Base-by-base conservation (phyloP, 2,888 invertebrate genomes). In the Octonoba sinensis region DNA sequence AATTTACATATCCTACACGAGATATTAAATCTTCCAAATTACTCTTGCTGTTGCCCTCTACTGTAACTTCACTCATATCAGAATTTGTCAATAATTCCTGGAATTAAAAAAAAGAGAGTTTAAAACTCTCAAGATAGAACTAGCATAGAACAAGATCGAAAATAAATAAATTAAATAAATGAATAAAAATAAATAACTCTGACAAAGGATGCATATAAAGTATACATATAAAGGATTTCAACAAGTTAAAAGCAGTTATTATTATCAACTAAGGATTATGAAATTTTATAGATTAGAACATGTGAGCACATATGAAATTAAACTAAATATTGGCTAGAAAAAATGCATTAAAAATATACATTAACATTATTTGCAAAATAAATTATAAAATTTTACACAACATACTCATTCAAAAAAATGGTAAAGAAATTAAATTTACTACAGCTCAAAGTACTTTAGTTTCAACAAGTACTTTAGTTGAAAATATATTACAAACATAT, bases 1-100 rank as follows among this genome's bases (percentile, higher is more conserved):
- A 93, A 89, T 99, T 99, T 12, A 94, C 93, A 89, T 99, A 99
- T 69, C 96, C 94, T 85, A 99, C 93, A 87, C 94, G 93, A 11
- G 95, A 92, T 83, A 96, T 91, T 65, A 85, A 62, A 49, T 85
- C 84, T 89, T 97, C 96, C 85, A 97, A 92, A 88, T 97, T 96
- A 16, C 94, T 94, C 85, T 94, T 93, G 88, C 95, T 96, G 88
- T 94, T 94, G 1, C 97, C 96, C 87, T 96, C 95, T 86, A 97
- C 94, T 18, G 95, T 95, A 65, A 97, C 94, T 85, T 96, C 95
- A 71, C 95, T 94, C 88, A 95, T 89, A 86, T 94, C 94, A 91
- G 87, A 8, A 86, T 85, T 85, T 12, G 84, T 85, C 18, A 83
- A 47, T 47, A 84, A 64, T 65, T 83, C 83, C 83, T 83, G n/a